Base-by-base conservation (phyloP, 1,140 invertebrate genomes). In the Ephestia elutella region DNA sequence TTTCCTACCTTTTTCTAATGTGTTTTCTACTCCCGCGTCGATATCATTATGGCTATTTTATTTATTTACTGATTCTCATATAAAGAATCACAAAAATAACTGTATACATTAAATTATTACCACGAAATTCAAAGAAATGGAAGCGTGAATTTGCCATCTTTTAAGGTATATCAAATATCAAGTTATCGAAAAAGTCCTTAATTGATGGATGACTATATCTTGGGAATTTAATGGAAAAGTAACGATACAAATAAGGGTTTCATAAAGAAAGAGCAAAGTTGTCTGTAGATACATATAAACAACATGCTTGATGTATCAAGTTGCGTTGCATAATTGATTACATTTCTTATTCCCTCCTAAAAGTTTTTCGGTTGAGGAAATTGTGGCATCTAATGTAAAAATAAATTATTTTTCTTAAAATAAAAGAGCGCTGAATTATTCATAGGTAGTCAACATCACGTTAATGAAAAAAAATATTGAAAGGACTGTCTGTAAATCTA, bases 311-410 rank as follows among this genome's bases (percentile, higher is more conserved):
- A 8, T 21, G 49, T 50, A 57, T 57, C 21, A 21, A 50, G 48
- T 49, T 49, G 17, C 15, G n/a, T 54, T 59, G 50, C 50, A 59
- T 54, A 55, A 60, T 60, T 60, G 51, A 60, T 60, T 49, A 59
- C 57, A 5, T 59, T 59, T 53, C 25, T 25, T 53, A 51, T 28
- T 54, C 7, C 15, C 17, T 54, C 44, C 44, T 55, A 55, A 60
- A 55, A 55, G 51, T 55, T 60, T 54, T 44, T 48, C 35, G 58
- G 35, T 51, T 19, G 32, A 35, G 56, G 56, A 30, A 50, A 20
- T 38, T 38, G 32, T 38, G 32, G 32, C 11, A 38, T 38, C 32
- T 11, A 38, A 38, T 38, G n/a, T n/a, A n/a, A n/a, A n/a, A n/a
- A n/a, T n/a, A n/a, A n/a, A n/a, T n/a, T n/a, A n/a, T n/a, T n/a